Percentiles rank a stretch among this genome's conserved stretches.
Evolutionary conservation across 2,113 vertebrate species (phyloP).

Genomic region (Strigops habroptila): DNA sequence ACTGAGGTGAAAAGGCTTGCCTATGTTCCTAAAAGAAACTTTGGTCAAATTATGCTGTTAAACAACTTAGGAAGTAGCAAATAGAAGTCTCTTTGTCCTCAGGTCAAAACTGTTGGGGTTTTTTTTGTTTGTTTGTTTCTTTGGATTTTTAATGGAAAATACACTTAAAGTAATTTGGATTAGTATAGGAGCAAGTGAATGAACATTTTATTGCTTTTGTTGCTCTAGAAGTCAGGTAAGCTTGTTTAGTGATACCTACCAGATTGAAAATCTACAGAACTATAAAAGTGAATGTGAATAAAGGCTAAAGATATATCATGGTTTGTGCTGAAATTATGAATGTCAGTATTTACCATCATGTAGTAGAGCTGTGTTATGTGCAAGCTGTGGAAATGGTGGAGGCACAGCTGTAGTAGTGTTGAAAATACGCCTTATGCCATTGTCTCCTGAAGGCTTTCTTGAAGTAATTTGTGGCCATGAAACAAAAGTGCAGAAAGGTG

Average conservation of each 20-base stretch:
- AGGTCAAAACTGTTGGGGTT: neutral
- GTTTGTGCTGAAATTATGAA: neutral
- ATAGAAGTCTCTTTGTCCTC: neutral
- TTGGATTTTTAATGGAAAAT: neutral
- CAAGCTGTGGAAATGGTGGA: neutral
- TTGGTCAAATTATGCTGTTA: neutral
- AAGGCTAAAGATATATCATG: neutral
- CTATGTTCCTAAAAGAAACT: neutral
- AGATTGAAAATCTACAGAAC: neutral
- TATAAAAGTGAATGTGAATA: neutral
- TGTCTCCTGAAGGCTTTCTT: neutral
- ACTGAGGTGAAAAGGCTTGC: neutral
- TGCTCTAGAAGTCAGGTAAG: neutral
- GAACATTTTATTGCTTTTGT: neutral
- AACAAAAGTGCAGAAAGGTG: neutral
- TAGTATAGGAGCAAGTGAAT: neutral
- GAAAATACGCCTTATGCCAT: neutral
- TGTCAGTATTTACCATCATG: neutral
- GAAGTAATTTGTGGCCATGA: neutral
- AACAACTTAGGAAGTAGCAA: neutral
- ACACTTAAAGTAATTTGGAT: neutral
- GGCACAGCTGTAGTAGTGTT: neutral
- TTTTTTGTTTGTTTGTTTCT: neutral
- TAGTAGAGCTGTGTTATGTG: neutral
- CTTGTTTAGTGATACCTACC: neutral